A percentile compares a stretch with the other conserved stretches of the same genome.
These are phyloP conservation scores for Chascanopsetta lugubris DNA, from an alignment of 2,113 vertebrate species.

Conservation along the genomic window DNA sequence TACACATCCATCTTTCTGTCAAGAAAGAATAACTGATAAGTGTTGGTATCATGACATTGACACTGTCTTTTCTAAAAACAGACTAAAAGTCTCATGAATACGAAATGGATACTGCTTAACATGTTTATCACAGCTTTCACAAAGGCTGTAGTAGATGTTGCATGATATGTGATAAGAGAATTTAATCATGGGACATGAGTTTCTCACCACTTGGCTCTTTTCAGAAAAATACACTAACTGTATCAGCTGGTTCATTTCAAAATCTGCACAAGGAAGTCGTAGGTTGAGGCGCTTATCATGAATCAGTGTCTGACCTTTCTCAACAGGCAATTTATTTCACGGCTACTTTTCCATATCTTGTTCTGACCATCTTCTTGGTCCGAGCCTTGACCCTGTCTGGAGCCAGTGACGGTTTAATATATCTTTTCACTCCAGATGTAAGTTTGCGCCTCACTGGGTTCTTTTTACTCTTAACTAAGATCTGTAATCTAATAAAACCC, in stretches of 20 bases:
- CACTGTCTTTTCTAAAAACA: too few species aligned
- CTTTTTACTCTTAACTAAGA: not conserved
- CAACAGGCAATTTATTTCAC: slow-evolving; percentile 87
- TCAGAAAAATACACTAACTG: too few species aligned
- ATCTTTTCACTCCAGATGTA: slow-evolving; percentile 89
- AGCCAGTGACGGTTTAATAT: slow-evolving; percentile 73
- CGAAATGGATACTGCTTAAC: too few species aligned
- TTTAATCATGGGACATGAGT: too few species aligned
- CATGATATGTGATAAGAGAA: too few species aligned
- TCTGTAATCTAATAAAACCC: slow-evolving; percentile 9
- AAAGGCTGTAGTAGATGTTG: too few species aligned
- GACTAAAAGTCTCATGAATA: too few species aligned
- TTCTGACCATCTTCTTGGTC: slow-evolving; percentile 87
- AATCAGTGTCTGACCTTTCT: not conserved
- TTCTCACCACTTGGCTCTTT: too few species aligned
- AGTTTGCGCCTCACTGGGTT: slow-evolving; percentile 45
- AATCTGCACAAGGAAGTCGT: not conserved
- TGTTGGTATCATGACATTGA: too few species aligned
- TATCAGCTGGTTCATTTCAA: not conserved
- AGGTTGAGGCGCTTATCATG: not conserved
- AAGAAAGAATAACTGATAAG: too few species aligned
- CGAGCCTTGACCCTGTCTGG: slow-evolving; percentile 76
- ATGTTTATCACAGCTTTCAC: too few species aligned
- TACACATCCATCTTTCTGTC: too few species aligned
- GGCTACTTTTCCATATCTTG: slow-evolving; percentile 86